Conservation (phyloP, 2,797 vertebrate species). For the Melanotaenia parkinsoni region DNA sequence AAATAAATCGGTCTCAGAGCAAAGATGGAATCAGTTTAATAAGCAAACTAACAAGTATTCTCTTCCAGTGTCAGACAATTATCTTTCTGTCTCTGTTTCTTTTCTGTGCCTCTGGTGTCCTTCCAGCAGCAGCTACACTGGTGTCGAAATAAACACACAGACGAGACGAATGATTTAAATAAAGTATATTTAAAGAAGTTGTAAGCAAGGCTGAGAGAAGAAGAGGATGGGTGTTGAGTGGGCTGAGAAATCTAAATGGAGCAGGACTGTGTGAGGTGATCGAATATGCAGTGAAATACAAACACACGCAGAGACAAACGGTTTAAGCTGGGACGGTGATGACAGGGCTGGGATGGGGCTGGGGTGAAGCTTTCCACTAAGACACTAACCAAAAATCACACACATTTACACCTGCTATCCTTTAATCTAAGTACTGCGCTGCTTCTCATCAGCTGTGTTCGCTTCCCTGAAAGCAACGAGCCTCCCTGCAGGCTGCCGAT, state of each 20-base stretch:
- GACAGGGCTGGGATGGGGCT: background rate
- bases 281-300: constrained; percentile 26
- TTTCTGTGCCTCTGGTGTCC: constrained; percentile 45
- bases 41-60: constrained; percentile 38
- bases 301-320: constrained; percentile 1
- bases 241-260: constrained; percentile 38
- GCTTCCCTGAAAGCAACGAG: constrained; percentile 31
- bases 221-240: constrained; percentile 40
- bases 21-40: constrained; percentile 47
- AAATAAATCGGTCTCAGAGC: constrained; percentile 29
- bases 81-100: constrained; percentile 45
- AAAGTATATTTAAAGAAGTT: constrained; percentile 35
- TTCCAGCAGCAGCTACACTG: constrained; percentile 36
- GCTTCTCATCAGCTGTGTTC: constrained; percentile 46
- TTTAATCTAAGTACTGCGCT: constrained; percentile 50
- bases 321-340: constrained; percentile 5
- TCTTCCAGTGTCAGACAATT: constrained; percentile 33
- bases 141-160: constrained; percentile 47
- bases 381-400: constrained; percentile 20
- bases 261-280: constrained; percentile 36
- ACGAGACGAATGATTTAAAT: constrained; percentile 32
- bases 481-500: constrained; percentile 35
- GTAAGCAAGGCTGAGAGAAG: constrained; percentile 23
- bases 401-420: constrained; percentile 44
- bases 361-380: constrained; percentile 10